These are phyloP conservation scores for Molorchus minor DNA, from an alignment of 2,888 invertebrate species.

Conservation along the genomic window DNA sequence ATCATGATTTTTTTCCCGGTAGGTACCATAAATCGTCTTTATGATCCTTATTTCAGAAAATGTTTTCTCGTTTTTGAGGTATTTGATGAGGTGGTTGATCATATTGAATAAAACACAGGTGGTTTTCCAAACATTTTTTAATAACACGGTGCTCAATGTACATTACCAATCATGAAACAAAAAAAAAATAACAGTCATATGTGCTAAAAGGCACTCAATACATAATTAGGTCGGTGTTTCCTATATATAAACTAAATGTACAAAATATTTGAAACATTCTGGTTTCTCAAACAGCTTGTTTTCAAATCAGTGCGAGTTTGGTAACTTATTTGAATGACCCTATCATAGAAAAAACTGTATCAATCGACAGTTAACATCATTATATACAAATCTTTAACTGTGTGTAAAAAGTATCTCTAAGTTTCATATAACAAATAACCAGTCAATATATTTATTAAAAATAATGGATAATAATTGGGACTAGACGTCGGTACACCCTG, in stretches of 20 bases:
- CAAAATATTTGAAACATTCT: too few species aligned
- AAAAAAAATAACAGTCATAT: conserved; percentile 49
- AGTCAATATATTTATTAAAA: too few species aligned
- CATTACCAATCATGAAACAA: conserved; percentile 43
- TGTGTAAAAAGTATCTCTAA: too few species aligned
- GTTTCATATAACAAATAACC: conserved; percentile 11
- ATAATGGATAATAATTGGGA: conserved; percentile 35
- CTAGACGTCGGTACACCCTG: conserved; percentile 34
- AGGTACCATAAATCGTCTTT: too few species aligned
- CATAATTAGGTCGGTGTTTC: too few species aligned
- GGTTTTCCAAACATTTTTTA: conserved; percentile 34
- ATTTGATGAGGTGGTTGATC: not conserved
- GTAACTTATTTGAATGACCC: too few species aligned
- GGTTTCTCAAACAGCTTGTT: too few species aligned
- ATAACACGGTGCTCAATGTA: conserved; percentile 44
- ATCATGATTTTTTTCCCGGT: too few species aligned
- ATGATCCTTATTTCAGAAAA: too few species aligned
- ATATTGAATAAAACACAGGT: conserved; percentile 13
- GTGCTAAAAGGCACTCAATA: conserved; percentile 53
- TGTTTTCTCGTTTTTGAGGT: too few species aligned
- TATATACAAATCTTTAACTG: conserved; percentile 1
- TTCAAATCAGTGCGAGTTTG: too few species aligned
- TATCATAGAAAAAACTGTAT: conserved; percentile 43
- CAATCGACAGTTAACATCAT: not conserved
- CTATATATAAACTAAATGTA: too few species aligned